A percentile compares a stretch with the other conserved stretches of the same genome.
Evolutionary conservation across 2,888 invertebrate species (phyloP).

Genomic region (Orthonevra nobilis): DNA sequence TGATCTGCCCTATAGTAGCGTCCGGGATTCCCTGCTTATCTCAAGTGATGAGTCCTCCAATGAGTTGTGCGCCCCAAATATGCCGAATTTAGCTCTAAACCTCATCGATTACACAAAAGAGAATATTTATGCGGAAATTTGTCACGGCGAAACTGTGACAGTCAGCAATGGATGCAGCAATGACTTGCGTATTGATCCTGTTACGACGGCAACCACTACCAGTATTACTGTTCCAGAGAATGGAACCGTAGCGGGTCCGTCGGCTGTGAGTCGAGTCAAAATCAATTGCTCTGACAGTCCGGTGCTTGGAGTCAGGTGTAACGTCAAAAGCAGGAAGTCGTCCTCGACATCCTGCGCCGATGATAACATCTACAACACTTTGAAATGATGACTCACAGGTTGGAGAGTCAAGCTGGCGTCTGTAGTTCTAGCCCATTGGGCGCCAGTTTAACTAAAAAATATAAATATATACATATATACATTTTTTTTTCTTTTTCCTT

Average conservation of each 20-base stretch:
- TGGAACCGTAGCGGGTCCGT: slow-evolving; percentile 71
- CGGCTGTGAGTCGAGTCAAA: slow-evolving; percentile 78
- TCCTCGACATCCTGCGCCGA: slow-evolving; percentile 37
- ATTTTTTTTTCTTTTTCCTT: too few relatives aligned
- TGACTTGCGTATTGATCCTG: slow-evolving; percentile 47
- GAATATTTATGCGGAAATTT: slow-evolving; percentile 87
- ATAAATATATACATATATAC: too few relatives aligned
- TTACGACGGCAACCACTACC: slow-evolving; percentile 34
- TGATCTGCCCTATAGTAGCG: slow-evolving; percentile 86
- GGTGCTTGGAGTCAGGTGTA: slow-evolving; percentile 67
- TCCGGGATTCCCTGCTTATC: slow-evolving; percentile 83
- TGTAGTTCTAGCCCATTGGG: slow-evolving; percentile 73
- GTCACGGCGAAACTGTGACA: slow-evolving; percentile 75
- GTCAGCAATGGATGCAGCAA: slow-evolving; percentile 20
- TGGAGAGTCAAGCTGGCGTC: slow-evolving; percentile 78
- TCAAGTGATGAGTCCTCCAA: slow-evolving; percentile 74
- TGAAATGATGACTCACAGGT: slow-evolving; percentile 80
- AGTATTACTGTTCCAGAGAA: slow-evolving; percentile 41
- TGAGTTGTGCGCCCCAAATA: slow-evolving; percentile 66
- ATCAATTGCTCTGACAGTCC: slow-evolving; percentile 77
- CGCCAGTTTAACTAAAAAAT: slow-evolving; percentile 53
- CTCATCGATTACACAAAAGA: slow-evolving; percentile 81
- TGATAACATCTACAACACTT: slow-evolving; percentile 80
- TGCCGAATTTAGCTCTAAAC: slow-evolving; percentile 70
- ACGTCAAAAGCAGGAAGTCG: slow-evolving; percentile 32